Evolutionary conservation across 1,140 invertebrate species (phyloP).

Genomic region (Gryon sp.): DNA sequence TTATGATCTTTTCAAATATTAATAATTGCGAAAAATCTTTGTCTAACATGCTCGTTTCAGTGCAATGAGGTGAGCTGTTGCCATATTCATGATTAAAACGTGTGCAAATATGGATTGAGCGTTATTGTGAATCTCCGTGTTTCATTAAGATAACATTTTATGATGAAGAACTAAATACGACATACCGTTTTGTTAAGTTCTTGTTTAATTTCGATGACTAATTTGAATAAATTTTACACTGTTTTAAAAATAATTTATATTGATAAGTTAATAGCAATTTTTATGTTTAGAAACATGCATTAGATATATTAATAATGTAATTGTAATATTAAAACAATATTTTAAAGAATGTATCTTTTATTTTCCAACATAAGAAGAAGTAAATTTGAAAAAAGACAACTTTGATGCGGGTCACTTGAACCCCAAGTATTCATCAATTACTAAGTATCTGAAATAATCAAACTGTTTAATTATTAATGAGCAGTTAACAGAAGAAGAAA

Average conservation of each 20-base stretch:
- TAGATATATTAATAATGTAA: too few relatives aligned
- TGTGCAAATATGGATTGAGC: slow-evolving; percentile 33
- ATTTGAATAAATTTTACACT: too few relatives aligned
- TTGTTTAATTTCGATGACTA: slow-evolving; percentile 5
- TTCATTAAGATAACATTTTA: neutral
- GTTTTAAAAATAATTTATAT: too few relatives aligned
- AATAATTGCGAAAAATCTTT: slow-evolving; percentile 57
- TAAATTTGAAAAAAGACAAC: too few relatives aligned
- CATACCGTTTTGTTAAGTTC: too few relatives aligned
- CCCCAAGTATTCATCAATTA: slow-evolving; percentile 1
- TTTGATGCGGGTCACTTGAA: neutral
- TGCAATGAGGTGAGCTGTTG: slow-evolving; percentile 36
- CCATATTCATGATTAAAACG: slow-evolving; percentile 52
- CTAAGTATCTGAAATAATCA: slow-evolving; percentile 8
- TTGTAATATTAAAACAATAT: too few relatives aligned
- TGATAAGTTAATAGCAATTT: too few relatives aligned
- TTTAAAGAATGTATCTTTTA: too few relatives aligned
- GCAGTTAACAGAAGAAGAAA: slow-evolving; percentile 17
- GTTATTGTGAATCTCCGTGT: slow-evolving; percentile 13
- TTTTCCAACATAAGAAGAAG: too few relatives aligned
- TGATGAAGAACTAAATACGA: too few relatives aligned
- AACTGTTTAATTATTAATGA: slow-evolving; percentile 25
- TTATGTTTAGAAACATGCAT: too few relatives aligned
- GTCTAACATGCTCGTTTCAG: slow-evolving; percentile 36
- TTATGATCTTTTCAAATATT: slow-evolving; percentile 61